These are phyloP conservation scores for Amphipoea oculea DNA, from an alignment of 2,888 invertebrate genomes.

Conservation along the genomic window DNA sequence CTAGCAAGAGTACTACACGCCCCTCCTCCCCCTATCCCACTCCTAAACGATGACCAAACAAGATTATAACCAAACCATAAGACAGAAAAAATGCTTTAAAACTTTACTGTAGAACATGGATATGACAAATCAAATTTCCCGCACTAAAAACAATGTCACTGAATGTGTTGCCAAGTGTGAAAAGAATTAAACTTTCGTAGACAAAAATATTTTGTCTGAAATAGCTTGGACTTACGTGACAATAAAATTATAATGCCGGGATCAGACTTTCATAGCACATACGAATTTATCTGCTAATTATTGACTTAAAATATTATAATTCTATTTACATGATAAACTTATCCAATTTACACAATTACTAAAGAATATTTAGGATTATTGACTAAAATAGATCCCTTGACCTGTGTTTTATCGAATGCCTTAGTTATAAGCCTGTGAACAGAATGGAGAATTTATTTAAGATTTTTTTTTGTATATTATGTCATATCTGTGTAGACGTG, in stretches of 20 bases:
- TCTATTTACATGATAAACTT: constrained; percentile 50
- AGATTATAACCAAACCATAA: constrained; percentile 74
- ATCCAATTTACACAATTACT: constrained; percentile 53
- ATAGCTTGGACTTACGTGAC: constrained; percentile 39
- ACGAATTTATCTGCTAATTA: constrained; percentile 57
- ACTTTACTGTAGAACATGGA: constrained; percentile 56
- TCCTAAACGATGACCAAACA: constrained; percentile 75
- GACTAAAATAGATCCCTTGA: constrained; percentile 28
- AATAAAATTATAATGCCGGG: constrained; percentile 36
- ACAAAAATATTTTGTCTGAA: constrained; percentile 23
- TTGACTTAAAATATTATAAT: constrained; percentile 29
- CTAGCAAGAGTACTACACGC: constrained; percentile 84
- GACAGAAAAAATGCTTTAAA: constrained; percentile 49
- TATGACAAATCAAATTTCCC: constrained; percentile 61
- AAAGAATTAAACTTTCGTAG: constrained; percentile 22
- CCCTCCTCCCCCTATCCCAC: constrained; percentile 80
- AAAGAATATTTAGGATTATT: constrained; percentile 47
- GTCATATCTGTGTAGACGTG: constrained; percentile 65
- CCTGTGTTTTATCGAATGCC: constrained; percentile 4
- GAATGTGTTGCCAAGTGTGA: constrained; percentile 41
- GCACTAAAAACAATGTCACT: constrained; percentile 48
- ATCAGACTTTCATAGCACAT: constrained; percentile 48
- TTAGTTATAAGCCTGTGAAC: constrained; percentile 29
- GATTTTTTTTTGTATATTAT: constrained; percentile 22
- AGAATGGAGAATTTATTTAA: not conserved